Base-by-base conservation (phyloP, 2,888 invertebrate genomes). In the Scaptomyza caliginosa region DNA sequence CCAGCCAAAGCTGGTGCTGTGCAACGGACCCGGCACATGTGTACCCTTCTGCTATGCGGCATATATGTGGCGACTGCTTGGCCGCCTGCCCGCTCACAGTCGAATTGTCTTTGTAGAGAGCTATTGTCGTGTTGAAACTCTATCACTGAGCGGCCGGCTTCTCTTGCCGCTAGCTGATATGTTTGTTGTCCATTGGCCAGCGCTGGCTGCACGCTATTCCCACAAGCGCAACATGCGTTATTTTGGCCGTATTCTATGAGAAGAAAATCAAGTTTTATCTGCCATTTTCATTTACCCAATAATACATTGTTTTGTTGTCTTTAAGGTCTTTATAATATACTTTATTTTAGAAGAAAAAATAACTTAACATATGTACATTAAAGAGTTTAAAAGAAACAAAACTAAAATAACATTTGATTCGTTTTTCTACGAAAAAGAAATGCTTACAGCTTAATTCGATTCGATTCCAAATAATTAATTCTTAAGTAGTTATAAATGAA, bases 1-100 rank as follows among this genome's bases (percentile, higher is more conserved):
- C 78, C 93, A 93, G 70, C 98, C 99, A 1, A 94, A 97, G 90
- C 89, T 98, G 77, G 93, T 98, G 79, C 92, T 98, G 45, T 97
- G 96, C 91, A 98, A 99, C 92, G 99, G 99, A 0, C 99, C 99
- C 39, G 99, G 99, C 6, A 99, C 98, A 5, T 99, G 99, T 91
- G 93, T 99, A 63, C 99, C 99, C 3, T 92, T 98, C 55, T 98
- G 98, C 92, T 78, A 95, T 54, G 93, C 95, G 52, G 95, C 95
- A 13, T 96, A 96, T 89, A 43, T 97, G 0, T 92, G 95, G 74
- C 95, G 95, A 90, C 93, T 95, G 65, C 90, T 95, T 0, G 94
- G 94, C 74, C 85, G 96, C n/a, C 67, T 90, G 32, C 90, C 93
- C 26, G 26, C 63, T 0, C 92, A 94, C 75, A 94, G 94, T 59